Evolutionary conservation across 2,797 vertebrate genomes (phyloP).

Genomic region (Alfaro cultratus): DNA sequence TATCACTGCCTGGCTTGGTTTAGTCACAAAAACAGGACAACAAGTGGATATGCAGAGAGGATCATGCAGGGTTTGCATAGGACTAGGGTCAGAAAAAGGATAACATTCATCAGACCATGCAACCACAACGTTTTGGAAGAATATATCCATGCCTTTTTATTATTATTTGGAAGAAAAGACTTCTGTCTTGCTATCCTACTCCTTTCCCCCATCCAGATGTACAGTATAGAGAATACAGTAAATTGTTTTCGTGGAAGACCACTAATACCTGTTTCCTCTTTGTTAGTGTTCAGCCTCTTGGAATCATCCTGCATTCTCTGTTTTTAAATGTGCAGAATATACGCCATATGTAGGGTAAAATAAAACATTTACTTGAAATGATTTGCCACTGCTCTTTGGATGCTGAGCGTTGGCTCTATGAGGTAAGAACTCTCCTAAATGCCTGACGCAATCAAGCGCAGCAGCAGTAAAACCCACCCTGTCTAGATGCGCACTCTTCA

Average conservation of each 20-base stretch:
- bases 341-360: neutral
- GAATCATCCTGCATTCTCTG: neutral
- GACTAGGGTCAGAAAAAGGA: neutral
- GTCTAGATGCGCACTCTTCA: slow-evolving; percentile 19
- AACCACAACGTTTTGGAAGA: neutral
- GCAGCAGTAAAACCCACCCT: slow-evolving; percentile 55
- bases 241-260: neutral
- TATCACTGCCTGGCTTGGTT: neutral
- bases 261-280: neutral
- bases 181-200: neutral
- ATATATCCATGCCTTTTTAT: neutral
- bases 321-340: neutral
- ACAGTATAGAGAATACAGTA: neutral
- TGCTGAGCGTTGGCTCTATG: slow-evolving; percentile 40
- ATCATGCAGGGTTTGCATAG: neutral
- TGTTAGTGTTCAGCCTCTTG: neutral
- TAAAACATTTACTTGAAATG: neutral
- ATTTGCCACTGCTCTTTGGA: slow-evolving; percentile 27
- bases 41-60: neutral
- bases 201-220: neutral
- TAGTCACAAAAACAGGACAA: neutral
- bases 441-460: slow-evolving; percentile 57
- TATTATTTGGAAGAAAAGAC: neutral
- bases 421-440: slow-evolving; percentile 65
- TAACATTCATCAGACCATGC: neutral